These are phyloP conservation scores for Drosophila funebris DNA, from an alignment of 1,140 invertebrate genomes.

Conservation along the genomic window DNA sequence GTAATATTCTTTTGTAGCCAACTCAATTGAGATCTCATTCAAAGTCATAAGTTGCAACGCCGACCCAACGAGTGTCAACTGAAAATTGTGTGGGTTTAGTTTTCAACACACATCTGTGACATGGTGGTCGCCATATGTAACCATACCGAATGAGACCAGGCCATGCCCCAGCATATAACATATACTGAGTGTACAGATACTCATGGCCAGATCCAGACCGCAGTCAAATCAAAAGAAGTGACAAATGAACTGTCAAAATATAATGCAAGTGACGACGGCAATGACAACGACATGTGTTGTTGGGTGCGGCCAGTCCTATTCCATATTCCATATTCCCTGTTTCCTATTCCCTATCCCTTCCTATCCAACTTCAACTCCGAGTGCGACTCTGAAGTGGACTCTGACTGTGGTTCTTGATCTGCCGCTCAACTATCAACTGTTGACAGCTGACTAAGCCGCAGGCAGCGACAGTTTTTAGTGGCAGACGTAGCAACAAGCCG, in stretches of 20 bases:
- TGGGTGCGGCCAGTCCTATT: slow-evolving; percentile 22
- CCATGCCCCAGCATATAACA: not conserved
- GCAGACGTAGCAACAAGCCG: slow-evolving; percentile 20
- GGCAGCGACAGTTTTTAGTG: slow-evolving; percentile 48
- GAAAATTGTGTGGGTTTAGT: slow-evolving; percentile 40
- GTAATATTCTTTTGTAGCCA: not conserved
- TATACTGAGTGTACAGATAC: not conserved
- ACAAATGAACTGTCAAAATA: slow-evolving; percentile 81
- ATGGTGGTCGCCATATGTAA: slow-evolving; percentile 45
- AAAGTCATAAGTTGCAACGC: slow-evolving; percentile 4
- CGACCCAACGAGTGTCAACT: slow-evolving; percentile 17
- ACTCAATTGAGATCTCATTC: slow-evolving; percentile 54
- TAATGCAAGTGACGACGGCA: slow-evolving; percentile 65
- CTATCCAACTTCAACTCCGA: not conserved
- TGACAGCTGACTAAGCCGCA: slow-evolving; percentile 70
- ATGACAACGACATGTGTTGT: slow-evolving; percentile 32
- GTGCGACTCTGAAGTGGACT: slow-evolving; percentile 9
- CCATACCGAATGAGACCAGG: not conserved
- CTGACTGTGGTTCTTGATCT: slow-evolving; percentile 21
- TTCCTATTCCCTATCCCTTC: slow-evolving; percentile 1
- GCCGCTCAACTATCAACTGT: slow-evolving; percentile 47
- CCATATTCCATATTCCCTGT: not conserved
- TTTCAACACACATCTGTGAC: slow-evolving; percentile 55
- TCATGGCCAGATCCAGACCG: slow-evolving; percentile 27
- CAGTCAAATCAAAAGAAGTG: slow-evolving; percentile 68